Evolutionary conservation across 2,113 vertebrate genomes (phyloP).

Genomic region (Atractosteus spatula): DNA sequence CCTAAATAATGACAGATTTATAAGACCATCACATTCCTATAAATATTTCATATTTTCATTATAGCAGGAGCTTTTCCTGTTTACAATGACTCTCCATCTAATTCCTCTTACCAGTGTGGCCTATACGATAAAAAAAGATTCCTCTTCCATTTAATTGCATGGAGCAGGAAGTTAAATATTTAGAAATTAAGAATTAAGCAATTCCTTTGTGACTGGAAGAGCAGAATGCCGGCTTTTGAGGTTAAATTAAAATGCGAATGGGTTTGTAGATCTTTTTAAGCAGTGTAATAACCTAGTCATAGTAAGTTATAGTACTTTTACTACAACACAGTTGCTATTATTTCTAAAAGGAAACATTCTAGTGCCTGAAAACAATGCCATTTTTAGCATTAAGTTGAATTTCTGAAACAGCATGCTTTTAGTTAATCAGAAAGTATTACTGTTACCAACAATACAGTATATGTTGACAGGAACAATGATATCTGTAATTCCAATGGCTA

Average conservation of each 20-base stretch:
- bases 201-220: not conserved
- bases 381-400: too few relatives aligned
- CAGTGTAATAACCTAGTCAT: not conserved
- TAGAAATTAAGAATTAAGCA: not conserved
- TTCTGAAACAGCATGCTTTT: too few relatives aligned
- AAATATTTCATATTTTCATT: conserved; percentile 11
- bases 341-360: too few relatives aligned
- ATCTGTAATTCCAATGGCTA: too few relatives aligned
- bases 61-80: not conserved
- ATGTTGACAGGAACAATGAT: too few relatives aligned
- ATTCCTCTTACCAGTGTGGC: conserved; percentile 5
- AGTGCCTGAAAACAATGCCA: too few relatives aligned
- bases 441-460: too few relatives aligned
- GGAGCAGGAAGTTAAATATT: conserved; percentile 13
- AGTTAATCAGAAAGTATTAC: too few relatives aligned
- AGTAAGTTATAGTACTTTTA: too few relatives aligned
- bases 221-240: not conserved
- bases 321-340: too few relatives aligned
- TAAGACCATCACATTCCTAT: conserved; percentile 10
- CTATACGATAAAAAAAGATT: not conserved
- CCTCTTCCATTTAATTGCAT: not conserved
- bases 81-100: not conserved
- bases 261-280: not conserved
- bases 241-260: not conserved
- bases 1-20: not conserved